Percentiles rank a stretch among this genome's conserved stretches.
These are phyloP conservation scores for Sycobia sp. DNA, from an alignment of 1,140 invertebrate species.

Conservation along the genomic window DNA sequence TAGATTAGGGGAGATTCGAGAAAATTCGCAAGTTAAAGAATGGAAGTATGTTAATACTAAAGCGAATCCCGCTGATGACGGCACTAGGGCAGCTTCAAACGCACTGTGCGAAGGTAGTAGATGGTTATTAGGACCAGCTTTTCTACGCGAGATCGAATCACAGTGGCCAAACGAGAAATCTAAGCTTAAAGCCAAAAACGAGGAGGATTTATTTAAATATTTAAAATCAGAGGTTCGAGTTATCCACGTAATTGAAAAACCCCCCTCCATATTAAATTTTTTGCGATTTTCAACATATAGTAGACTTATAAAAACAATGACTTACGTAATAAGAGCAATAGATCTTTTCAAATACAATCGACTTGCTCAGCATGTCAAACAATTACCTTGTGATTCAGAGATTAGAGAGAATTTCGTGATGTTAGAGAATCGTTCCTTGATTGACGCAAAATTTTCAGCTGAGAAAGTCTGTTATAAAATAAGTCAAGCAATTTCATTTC, in stretches of 20 bases:
- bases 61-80: slow-evolving; percentile 11
- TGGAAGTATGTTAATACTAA: background rate
- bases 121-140: background rate
- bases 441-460: too few relatives aligned
- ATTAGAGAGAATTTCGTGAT: too few relatives aligned
- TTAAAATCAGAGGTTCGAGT: background rate
- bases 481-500: too few relatives aligned
- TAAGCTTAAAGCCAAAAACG: background rate
- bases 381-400: too few relatives aligned
- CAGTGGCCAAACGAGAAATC: background rate
- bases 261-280: background rate
- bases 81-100: background rate
- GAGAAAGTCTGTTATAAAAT: too few relatives aligned
- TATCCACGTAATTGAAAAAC: background rate
- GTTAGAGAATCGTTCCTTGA: too few relatives aligned
- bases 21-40: background rate
- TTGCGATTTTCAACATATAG: background rate
- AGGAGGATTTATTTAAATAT: background rate
- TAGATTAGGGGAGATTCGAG: slow-evolving; percentile 2
- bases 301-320: too few relatives aligned
- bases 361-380: too few relatives aligned
- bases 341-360: too few relatives aligned
- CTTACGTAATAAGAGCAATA: too few relatives aligned
- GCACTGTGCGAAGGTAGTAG: background rate
- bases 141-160: background rate